Conservation (phyloP, 2,797 vertebrate genomes). For the Aselliscus stoliczkanus region DNA sequence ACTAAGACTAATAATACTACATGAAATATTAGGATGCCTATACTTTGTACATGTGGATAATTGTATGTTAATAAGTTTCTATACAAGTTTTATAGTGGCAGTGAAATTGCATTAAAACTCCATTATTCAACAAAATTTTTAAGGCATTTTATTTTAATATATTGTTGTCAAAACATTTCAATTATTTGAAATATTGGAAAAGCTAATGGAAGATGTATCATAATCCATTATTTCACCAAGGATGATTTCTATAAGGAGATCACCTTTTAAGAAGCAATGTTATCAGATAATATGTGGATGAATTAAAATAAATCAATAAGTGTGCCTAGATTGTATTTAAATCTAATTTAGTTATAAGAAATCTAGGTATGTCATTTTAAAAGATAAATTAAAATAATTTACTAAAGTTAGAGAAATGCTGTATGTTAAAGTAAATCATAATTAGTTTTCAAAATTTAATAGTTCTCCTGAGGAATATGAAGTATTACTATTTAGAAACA, state of each 20-base stretch:
- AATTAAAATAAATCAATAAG: neutral
- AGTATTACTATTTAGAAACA: conserved; percentile 10
- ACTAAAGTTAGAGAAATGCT: neutral
- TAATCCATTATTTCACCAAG: neutral
- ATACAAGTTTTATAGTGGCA: neutral
- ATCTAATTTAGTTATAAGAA: neutral
- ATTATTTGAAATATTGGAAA: neutral
- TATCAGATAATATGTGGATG: neutral
- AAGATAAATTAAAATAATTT: neutral
- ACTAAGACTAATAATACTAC: neutral
- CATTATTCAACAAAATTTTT: neutral
- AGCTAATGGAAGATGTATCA: neutral
- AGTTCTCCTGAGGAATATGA: neutral
- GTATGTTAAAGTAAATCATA: neutral
- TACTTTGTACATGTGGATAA: neutral
- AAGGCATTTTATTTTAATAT: neutral
- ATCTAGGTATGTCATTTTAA: neutral
- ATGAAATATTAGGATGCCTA: neutral
- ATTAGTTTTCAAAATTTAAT: conserved; percentile 28
- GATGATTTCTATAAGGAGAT: neutral
- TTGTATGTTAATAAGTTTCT: neutral
- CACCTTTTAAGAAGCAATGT: neutral
- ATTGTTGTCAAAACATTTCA: neutral
- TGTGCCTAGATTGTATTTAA: neutral
- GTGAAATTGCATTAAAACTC: neutral